phyloP scores from a whole-genome alignment of 2,797 vertebrate species.

The Octomys mimax region DNA sequence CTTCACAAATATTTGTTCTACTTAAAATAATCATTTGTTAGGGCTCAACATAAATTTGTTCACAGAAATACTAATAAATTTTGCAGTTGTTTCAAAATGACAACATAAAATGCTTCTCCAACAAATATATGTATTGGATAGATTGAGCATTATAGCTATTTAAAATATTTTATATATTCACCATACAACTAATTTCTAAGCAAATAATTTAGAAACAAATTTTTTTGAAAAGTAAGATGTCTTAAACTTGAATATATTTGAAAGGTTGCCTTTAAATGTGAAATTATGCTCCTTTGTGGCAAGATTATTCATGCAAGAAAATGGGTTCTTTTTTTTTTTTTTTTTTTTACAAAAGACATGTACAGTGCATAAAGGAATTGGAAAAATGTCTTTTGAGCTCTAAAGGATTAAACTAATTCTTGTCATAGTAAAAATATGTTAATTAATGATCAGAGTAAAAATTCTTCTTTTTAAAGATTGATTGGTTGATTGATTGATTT shows the following conservation, averaged over 20 bases:
- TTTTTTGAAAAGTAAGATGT: conserved; percentile 7
- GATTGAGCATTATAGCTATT: not conserved
- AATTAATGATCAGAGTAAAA: not conserved
- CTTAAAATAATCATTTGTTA: not conserved
- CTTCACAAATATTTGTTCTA: conserved; percentile 38
- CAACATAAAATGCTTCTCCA: not conserved
- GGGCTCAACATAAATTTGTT: conserved; percentile 32
- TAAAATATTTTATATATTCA: not conserved
- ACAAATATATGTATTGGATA: not conserved
- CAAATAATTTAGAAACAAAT: conserved; percentile 4
- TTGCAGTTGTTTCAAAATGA: not conserved
- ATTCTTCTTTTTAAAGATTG: not conserved
- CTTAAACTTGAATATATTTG: not conserved
- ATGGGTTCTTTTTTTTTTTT: not conserved
- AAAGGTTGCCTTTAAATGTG: not conserved
- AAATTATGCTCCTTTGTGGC: not conserved
- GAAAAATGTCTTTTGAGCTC: not conserved
- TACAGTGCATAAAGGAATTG: not conserved
- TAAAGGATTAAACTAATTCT: not conserved
- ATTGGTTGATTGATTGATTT: too few species aligned
- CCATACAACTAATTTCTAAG: not conserved
- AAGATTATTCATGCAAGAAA: not conserved
- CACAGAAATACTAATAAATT: conserved; percentile 11
- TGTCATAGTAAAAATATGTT: not conserved
- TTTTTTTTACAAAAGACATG: not conserved